Conservation (phyloP, 2,797 vertebrate genomes). For the Novumbra hubbsi region DNA sequence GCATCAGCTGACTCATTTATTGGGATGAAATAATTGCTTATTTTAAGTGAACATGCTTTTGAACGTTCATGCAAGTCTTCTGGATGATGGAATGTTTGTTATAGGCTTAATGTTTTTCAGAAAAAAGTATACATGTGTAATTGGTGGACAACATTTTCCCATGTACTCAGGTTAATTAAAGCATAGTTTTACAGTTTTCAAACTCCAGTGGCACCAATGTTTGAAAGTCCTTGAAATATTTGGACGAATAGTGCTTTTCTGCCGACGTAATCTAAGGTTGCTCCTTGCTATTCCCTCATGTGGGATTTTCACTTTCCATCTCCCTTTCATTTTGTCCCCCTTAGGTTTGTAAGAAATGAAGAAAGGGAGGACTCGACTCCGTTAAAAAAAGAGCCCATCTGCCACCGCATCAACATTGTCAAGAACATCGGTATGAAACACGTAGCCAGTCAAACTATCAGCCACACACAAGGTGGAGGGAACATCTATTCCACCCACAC, state of each 20-base stretch:
- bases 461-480: neutral
- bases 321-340: conserved; percentile 3
- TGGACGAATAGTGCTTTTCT: neutral
- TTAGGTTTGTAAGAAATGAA: conserved; percentile 64
- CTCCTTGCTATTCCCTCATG: neutral
- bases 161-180: neutral
- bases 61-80: neutral
- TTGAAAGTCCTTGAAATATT: neutral
- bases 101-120: neutral
- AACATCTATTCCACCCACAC: conserved; percentile 17
- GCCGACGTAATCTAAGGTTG: neutral
- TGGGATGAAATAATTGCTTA: neutral
- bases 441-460: neutral
- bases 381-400: conserved; percentile 40
- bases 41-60: neutral
- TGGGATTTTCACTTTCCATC: neutral
- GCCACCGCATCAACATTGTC: conserved; percentile 67
- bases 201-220: neutral
- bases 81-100: neutral
- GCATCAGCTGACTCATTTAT: neutral
- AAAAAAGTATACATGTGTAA: neutral
- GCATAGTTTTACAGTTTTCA: neutral
- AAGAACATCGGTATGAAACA: conserved; percentile 70
- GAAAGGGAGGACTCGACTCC: conserved; percentile 34
- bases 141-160: neutral